Conservation (phyloP, 2,113 vertebrate species). For the Neotoma lepida region DNA sequence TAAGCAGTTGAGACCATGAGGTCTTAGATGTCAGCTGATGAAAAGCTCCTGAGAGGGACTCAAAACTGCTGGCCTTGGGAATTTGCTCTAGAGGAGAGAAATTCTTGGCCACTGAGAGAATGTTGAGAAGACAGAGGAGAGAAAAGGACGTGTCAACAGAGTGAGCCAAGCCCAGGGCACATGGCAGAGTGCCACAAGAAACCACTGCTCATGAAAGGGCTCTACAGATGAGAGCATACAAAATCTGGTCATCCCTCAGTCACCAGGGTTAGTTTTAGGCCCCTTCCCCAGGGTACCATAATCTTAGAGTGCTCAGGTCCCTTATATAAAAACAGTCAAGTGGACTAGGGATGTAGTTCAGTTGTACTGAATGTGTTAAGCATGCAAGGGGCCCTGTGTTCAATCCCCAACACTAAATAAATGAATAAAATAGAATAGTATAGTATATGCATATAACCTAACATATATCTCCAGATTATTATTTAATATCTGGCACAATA, state of each 20-base stretch:
- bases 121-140: neutral
- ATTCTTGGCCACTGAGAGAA: constrained; percentile 53
- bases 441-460: neutral
- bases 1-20: constrained; percentile 9
- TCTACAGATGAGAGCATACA: neutral
- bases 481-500: neutral
- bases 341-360: neutral
- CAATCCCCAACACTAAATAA: neutral
- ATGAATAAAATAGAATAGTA: neutral
- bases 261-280: neutral
- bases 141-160: neutral
- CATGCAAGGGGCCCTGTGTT: neutral
- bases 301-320: neutral
- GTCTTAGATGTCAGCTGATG: constrained; percentile 18
- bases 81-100: constrained; percentile 36
- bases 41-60: constrained; percentile 50
- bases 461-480: neutral
- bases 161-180: neutral
- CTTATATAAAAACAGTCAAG: neutral
- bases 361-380: neutral
- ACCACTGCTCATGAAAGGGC: neutral
- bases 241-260: neutral
- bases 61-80: constrained; percentile 42
- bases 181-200: constrained; percentile 1
- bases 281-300: too few relatives aligned